Evolutionary conservation across 2,113 vertebrate genomes (phyloP).

Genomic region (Aviceda subcristata): DNA sequence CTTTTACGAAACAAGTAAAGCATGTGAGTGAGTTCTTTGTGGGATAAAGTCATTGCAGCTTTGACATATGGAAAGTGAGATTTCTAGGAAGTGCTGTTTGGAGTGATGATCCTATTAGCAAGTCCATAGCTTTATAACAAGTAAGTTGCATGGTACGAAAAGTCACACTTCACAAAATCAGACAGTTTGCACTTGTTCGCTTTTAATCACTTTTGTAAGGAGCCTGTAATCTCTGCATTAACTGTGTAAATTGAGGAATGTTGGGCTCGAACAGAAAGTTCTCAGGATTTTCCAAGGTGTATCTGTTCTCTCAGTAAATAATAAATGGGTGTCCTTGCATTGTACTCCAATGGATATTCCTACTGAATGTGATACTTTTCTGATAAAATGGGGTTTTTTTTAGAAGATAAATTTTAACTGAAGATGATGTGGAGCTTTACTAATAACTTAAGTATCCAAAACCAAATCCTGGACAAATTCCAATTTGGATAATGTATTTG

Average conservation of each 20-base stretch:
- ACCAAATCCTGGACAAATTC: not conserved
- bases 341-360: not conserved
- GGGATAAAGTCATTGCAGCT: not conserved
- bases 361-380: not conserved
- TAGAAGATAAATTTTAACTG: not conserved
- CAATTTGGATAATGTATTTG: not conserved
- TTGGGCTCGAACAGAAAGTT: not conserved
- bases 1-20: not conserved
- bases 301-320: not conserved
- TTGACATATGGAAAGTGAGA: slow-evolving; percentile 6
- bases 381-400: not conserved
- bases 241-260: not conserved
- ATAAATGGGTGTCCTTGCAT: not conserved
- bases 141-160: not conserved
- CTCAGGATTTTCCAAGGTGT: not conserved
- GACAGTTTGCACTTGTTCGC: not conserved
- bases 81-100: not conserved
- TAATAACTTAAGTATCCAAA: not conserved
- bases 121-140: not conserved
- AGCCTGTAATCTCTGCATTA: not conserved
- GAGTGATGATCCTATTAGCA: not conserved
- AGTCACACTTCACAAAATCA: slow-evolving; percentile 1
- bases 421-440: not conserved
- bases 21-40: not conserved
- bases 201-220: not conserved